Evolutionary conservation across 2,888 invertebrate genomes (phyloP).

Genomic region (Gibbula magus): DNA sequence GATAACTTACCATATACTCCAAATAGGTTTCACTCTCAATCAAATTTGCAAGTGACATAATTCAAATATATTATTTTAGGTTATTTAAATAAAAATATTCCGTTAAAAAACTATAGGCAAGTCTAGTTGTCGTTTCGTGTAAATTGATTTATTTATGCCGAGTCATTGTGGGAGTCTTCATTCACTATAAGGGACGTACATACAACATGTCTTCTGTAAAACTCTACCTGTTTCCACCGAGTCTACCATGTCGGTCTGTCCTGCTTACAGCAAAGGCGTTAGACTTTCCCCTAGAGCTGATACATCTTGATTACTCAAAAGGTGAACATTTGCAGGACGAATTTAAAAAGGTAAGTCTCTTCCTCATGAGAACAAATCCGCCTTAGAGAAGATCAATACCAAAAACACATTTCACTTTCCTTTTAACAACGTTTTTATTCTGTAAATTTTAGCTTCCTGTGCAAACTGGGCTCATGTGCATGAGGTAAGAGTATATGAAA

Average conservation of each 20-base stretch:
- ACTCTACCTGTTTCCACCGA: constrained; percentile 49
- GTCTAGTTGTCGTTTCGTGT: neutral
- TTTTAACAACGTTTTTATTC: too few species aligned
- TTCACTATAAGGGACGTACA: neutral
- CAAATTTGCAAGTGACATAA: too few species aligned
- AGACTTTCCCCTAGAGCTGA: constrained; percentile 60
- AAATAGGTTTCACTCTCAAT: too few species aligned
- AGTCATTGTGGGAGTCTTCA: neutral
- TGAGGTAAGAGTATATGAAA: too few species aligned
- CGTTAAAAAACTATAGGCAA: neutral
- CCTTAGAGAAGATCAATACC: too few species aligned
- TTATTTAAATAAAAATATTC: neutral
- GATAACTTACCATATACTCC: too few species aligned
- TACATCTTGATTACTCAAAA: constrained; percentile 58
- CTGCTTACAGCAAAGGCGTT: constrained; percentile 66
- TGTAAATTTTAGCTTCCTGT: too few species aligned
- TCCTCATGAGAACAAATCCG: too few species aligned
- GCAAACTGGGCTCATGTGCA: too few species aligned
- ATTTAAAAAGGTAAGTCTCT: constrained; percentile 48
- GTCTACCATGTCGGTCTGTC: constrained; percentile 67
- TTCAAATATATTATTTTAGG: too few species aligned
- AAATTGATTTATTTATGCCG: neutral
- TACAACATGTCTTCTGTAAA: neutral
- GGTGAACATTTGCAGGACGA: constrained; percentile 56
- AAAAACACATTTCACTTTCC: too few species aligned